Evolutionary conservation across 2,888 invertebrate genomes (phyloP).

Genomic region (Brassicogethes aeneus): DNA sequence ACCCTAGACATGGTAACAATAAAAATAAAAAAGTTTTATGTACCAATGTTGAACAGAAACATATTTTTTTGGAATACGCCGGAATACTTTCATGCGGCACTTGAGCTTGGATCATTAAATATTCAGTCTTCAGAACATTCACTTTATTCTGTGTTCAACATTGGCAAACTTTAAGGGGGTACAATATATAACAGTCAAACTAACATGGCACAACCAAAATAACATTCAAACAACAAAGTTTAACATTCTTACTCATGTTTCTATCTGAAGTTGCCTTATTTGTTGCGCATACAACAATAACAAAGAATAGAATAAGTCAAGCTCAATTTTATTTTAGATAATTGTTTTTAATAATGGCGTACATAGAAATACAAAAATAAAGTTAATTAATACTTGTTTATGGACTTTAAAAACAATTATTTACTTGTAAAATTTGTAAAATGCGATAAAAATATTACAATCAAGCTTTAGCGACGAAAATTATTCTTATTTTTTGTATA

Average conservation of each 20-base stretch:
- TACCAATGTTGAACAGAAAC: conserved; percentile 32
- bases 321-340: too few species aligned
- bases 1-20: conserved; percentile 39
- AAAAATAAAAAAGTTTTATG: conserved; percentile 13
- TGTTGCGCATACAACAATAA: too few species aligned
- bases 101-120: conserved; percentile 27
- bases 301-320: too few species aligned
- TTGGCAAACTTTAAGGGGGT: background rate
- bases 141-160: background rate
- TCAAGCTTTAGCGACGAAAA: too few species aligned
- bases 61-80: conserved; percentile 14
- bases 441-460: too few species aligned
- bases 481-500: too few species aligned
- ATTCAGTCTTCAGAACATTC: conserved; percentile 30
- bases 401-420: too few species aligned
- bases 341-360: too few species aligned
- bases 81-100: conserved; percentile 26
- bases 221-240: conserved; percentile 29
- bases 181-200: conserved; percentile 29
- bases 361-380: too few species aligned
- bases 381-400: too few species aligned
- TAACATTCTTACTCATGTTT: conserved; percentile 6
- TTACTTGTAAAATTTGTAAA: too few species aligned
- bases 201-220: conserved; percentile 37
- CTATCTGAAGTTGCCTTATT: background rate